phyloP scores from a whole-genome alignment of 2,888 invertebrate species.

The Acanthosepion esculentum region DNA sequence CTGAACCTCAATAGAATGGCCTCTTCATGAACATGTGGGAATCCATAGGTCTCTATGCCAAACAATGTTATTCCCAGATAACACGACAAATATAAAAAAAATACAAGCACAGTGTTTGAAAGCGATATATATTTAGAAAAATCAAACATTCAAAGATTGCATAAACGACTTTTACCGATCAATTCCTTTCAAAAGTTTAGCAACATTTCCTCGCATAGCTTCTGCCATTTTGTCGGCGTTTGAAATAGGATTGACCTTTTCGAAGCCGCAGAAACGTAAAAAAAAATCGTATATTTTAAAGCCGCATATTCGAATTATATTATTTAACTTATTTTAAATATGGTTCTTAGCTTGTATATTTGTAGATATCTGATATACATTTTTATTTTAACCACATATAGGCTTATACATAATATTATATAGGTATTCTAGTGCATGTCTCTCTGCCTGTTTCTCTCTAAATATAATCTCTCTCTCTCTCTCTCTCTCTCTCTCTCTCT shows the following conservation, averaged over 20 bases:
- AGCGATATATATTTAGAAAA: not conserved
- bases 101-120: not conserved
- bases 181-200: constrained; percentile 90
- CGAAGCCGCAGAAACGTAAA: not conserved
- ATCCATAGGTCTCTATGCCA: too few species aligned
- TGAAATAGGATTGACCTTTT: not conserved
- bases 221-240: constrained; percentile 80
- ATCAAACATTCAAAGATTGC: not conserved
- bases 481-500: too few species aligned
- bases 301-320: not conserved
- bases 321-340: too few species aligned
- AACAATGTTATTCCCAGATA: not conserved
- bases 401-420: too few species aligned
- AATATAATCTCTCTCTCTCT: too few species aligned
- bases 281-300: not conserved
- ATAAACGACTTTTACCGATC: constrained; percentile 82
- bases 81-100: not conserved
- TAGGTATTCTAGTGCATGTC: too few species aligned
- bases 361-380: too few species aligned
- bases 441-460: too few species aligned
- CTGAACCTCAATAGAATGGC: too few species aligned
- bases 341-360: too few species aligned
- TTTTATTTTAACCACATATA: too few species aligned
- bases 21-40: too few species aligned
- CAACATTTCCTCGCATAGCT: constrained; percentile 89